Evolutionary conservation across 2,113 vertebrate genomes (phyloP), one percentile per base, ranked within the genome.

Genomic region (Microcebus griseorufus): DNA sequence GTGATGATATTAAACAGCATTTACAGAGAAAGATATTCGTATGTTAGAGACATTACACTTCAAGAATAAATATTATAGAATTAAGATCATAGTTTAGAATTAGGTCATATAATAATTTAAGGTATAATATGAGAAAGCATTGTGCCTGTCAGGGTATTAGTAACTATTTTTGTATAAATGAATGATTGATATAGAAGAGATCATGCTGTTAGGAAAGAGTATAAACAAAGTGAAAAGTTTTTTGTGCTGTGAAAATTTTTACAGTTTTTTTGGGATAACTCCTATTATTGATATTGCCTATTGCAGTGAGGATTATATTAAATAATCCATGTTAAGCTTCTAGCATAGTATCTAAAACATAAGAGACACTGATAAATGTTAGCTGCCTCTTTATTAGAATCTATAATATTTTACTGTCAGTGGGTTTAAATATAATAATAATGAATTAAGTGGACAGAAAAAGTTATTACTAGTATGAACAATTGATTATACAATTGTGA

Each of bases 341-440:
- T 83, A 67, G 29, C 16, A 64, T 8, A 73, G 27, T 79, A 79
- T 92, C n/a, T 84, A 76, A 51, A 27, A 64, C 23, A 53, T 48
- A 88, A 34, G 23, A 80, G 70, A 45, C 87, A 65, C 5, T 82
- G 9, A n/a, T 64, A 82, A 82, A 62, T 39, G 18, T 67, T 86
- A 82, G 53, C 37, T 51, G 9, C 32, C 32, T 94, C 94, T 94
- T 27, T 81, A 83, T 3, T 94, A 83, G n/a, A 88, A 81, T 72
- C 25, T 45, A 7, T 76, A 87, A 42, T 67, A 88, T 82, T 85
- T 97, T 65, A 67, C 16, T 87, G 27, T 85, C n/a, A 64, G 2
- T 12, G 62, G 48, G 5, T n/a, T 96, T 88, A 80, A 86, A 67
- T 85, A 76, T 62, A 88, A 93, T 76, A 88, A 93, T 76, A 88